A percentile compares a stretch with the other conserved stretches of the same genome.
Conservation (phyloP, 2,888 invertebrate genomes). For the Agriopis leucophaearia region DNA sequence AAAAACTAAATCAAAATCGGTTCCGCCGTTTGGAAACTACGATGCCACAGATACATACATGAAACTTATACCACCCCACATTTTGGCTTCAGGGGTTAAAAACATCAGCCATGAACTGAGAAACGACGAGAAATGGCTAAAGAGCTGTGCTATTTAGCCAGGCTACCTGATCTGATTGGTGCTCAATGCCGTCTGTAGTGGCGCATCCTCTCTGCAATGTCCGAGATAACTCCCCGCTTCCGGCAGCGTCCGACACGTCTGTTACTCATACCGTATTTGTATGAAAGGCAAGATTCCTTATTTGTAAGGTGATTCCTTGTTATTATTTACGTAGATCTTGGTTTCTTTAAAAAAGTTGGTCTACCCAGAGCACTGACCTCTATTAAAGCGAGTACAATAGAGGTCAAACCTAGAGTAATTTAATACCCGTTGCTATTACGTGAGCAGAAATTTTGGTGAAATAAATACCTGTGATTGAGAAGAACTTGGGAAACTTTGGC, state of each 20-base stretch:
- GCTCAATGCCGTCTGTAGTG: constrained; percentile 78
- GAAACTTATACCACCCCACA: background rate
- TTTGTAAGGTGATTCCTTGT: background rate
- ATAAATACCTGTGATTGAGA: too few relatives aligned
- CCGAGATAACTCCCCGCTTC: constrained; percentile 79
- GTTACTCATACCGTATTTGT: constrained; percentile 44
- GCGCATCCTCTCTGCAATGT: constrained; percentile 80
- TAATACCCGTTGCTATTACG: too few relatives aligned
- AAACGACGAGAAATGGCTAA: constrained; percentile 19
- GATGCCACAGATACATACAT: too few relatives aligned
- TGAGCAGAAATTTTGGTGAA: too few relatives aligned
- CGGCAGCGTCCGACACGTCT: constrained; percentile 57
- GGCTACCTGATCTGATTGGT: constrained; percentile 77
- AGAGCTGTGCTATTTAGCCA: constrained; percentile 35
- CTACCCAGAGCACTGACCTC: too few relatives aligned
- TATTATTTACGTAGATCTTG: background rate
- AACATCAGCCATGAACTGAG: background rate
- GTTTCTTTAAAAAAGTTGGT: too few relatives aligned
- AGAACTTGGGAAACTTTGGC: too few relatives aligned
- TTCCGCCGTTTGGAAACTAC: too few relatives aligned
- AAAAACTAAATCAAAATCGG: too few relatives aligned
- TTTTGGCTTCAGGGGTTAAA: background rate
- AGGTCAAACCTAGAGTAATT: too few relatives aligned
- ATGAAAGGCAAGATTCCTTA: constrained; percentile 6
- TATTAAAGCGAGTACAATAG: too few relatives aligned